phyloP scores from a whole-genome alignment of 2,888 invertebrate species.

The Eupelmus urozonus region DNA sequence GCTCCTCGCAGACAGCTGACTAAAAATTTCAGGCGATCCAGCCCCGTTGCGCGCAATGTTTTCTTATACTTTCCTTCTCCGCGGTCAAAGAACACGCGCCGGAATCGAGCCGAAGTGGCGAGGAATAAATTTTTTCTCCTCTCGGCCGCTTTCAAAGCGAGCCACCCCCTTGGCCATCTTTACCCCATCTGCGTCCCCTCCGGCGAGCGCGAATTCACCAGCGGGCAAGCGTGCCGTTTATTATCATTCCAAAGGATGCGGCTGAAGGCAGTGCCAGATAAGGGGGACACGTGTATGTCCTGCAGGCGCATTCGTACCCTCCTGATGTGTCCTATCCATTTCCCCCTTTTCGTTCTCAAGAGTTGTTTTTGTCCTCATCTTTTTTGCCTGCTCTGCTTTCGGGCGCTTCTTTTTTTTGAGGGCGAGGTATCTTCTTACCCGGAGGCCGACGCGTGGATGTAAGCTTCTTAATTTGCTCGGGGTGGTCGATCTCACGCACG shows the following conservation, averaged over 20 bases:
- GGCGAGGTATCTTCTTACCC: conserved; percentile 31
- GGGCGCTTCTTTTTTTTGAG: neutral
- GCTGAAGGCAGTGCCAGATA: conserved; percentile 11
- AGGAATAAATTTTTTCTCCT: conserved; percentile 33
- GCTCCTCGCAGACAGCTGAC: conserved; percentile 35
- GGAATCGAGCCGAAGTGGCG: neutral
- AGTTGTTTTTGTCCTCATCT: neutral
- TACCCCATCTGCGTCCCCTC: conserved; percentile 23
- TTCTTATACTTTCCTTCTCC: neutral
- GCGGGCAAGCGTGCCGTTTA: conserved; percentile 39
- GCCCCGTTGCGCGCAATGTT: neutral
- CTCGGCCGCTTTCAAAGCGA: neutral
- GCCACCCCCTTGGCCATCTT: neutral
- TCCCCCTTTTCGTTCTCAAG: neutral
- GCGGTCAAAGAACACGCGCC: neutral
- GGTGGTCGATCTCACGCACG: neutral
- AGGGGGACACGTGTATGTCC: conserved; percentile 9
- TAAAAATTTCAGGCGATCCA: conserved; percentile 45
- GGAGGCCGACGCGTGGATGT: neutral
- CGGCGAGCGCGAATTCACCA: conserved; percentile 13
- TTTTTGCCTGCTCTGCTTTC: neutral
- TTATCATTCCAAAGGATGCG: conserved; percentile 44
- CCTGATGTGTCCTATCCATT: neutral
- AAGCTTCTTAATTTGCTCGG: conserved; percentile 43
- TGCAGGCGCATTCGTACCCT: neutral